phyloP scores from a whole-genome alignment of 2,797 vertebrate species.

The Pipistrellus pygmaeus region DNA sequence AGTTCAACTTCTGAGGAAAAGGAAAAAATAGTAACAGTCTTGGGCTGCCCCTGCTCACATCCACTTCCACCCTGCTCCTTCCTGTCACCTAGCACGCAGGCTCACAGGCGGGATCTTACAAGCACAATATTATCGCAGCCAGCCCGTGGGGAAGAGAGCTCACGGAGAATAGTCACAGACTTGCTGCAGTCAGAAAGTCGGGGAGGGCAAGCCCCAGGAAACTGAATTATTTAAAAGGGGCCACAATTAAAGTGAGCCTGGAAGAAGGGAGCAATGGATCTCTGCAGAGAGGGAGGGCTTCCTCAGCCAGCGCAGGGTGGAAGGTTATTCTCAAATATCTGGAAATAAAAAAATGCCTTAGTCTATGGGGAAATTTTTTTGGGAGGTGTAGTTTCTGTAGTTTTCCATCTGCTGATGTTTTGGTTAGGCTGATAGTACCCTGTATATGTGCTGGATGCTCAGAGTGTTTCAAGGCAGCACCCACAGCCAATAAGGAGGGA shows the following conservation, averaged over 20 bases:
- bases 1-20: not conserved
- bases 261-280: constrained; percentile 1
- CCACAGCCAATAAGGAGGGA: no score
- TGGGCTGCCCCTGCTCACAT: not conserved
- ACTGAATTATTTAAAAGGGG: constrained; percentile 49
- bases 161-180: constrained; percentile 50
- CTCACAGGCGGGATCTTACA: fast-evolving
- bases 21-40: not conserved
- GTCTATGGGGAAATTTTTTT: not conserved
- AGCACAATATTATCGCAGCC: not conserved
- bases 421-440: not conserved
- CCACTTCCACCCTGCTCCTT: not conserved
- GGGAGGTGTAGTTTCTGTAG: not conserved
- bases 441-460: not conserved
- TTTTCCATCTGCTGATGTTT: constrained; percentile 8
- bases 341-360: constrained; percentile 6
- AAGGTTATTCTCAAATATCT: constrained; percentile 41
- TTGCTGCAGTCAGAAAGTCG: constrained; percentile 46
- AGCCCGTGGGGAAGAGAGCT: constrained; percentile 7
- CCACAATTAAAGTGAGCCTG: constrained; percentile 27
- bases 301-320: not conserved
- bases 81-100: not conserved
- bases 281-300: constrained; percentile 56
- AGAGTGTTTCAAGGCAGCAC: not conserved
- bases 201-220: constrained; percentile 40